A percentile compares a stretch with the other conserved stretches of the same genome.
Evolutionary conservation across 2,888 invertebrate species (phyloP).

Genomic region (Gastracanthus pulcherrimus): DNA sequence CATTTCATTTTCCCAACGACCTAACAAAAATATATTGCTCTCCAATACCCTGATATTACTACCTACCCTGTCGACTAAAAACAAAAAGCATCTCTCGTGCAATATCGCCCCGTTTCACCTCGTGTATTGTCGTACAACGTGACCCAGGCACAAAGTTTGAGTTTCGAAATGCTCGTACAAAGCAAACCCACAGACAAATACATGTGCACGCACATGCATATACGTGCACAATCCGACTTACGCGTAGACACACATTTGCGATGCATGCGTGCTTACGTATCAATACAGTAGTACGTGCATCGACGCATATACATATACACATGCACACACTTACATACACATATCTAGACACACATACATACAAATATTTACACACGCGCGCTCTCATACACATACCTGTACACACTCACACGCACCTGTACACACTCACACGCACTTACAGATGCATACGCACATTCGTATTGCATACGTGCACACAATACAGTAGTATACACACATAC

Average conservation of each 20-base stretch:
- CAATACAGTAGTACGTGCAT: background rate
- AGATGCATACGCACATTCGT: background rate
- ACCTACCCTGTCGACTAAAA: background rate
- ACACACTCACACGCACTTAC: background rate
- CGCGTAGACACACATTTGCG: background rate
- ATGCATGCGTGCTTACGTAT: no score
- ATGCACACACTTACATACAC: background rate
- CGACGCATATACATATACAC: background rate
- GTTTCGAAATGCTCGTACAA: background rate
- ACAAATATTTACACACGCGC: background rate
- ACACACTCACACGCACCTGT: background rate
- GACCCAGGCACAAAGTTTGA: background rate
- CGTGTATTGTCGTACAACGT: background rate
- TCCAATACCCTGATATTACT: background rate
- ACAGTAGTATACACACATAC: background rate
- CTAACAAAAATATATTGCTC: no score
- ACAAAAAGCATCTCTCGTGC: background rate
- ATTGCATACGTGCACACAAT: no score
- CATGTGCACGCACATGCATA: background rate
- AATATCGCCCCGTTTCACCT: background rate
- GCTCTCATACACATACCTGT: no score
- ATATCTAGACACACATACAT: background rate
- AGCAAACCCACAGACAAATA: background rate
- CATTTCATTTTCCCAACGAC: no score
- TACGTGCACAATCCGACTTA: background rate